These are phyloP conservation scores for Cryptops parisi DNA, from an alignment of 2,888 invertebrate species.

Conservation along the genomic window DNA sequence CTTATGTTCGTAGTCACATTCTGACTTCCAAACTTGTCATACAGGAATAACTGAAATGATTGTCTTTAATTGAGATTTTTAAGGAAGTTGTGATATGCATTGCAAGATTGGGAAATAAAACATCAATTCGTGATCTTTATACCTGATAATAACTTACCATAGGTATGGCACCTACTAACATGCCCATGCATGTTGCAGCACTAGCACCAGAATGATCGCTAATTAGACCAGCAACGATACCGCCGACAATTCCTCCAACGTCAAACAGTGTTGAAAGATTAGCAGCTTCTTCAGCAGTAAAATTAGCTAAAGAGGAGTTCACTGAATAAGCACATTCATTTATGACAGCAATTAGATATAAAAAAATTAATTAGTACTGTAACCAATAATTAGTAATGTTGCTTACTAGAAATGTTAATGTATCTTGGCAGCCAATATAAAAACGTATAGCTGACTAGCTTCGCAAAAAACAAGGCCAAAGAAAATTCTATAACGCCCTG, in stretches of 20 bases:
- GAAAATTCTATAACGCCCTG: conserved; percentile 85
- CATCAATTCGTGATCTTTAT: too few relatives aligned
- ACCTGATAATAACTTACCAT: conserved; percentile 56
- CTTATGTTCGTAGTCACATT: conserved; percentile 43
- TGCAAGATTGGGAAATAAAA: too few relatives aligned
- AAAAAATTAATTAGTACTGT: neutral
- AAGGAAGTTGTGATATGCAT: too few relatives aligned
- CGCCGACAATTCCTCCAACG: conserved; percentile 77
- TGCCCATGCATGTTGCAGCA: conserved; percentile 68
- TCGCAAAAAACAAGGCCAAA: conserved; percentile 84
- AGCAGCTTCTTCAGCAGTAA: conserved; percentile 25
- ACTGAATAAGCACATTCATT: too few relatives aligned
- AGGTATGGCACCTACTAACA: conserved; percentile 67
- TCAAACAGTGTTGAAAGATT: conserved; percentile 36
- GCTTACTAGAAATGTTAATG: conserved; percentile 67
- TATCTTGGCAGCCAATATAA: conserved; percentile 91
- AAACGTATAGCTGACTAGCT: conserved; percentile 93
- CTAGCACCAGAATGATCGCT: conserved; percentile 72
- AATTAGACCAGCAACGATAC: conserved; percentile 69
- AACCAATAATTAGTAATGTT: conserved; percentile 56
- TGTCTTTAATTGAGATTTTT: neutral
- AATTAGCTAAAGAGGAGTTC: conserved; percentile 15
- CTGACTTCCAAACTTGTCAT: conserved; percentile 53
- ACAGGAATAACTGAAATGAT: conserved; percentile 54
- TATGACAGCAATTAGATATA: neutral